phyloP scores from a whole-genome alignment of 2,797 vertebrate species.

The Enteromius radiatus region DNA sequence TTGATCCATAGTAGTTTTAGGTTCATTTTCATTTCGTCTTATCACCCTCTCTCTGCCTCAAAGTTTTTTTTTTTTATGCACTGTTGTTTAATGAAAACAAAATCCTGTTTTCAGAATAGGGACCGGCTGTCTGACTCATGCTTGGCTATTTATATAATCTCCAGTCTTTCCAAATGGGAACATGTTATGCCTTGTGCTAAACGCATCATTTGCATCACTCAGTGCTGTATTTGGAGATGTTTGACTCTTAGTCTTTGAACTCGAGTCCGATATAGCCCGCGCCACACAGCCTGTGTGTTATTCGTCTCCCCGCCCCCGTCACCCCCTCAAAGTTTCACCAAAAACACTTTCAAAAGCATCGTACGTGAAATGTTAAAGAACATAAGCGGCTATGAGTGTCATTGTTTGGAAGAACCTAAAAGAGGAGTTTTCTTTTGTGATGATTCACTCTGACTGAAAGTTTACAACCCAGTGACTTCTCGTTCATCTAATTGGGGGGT shows the following conservation, averaged over 20 bases:
- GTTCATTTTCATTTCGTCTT: conserved; percentile 27
- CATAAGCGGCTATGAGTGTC: conserved; percentile 43
- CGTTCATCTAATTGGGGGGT: conserved; percentile 49
- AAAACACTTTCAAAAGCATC: conserved; percentile 25
- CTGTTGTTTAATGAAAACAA: conserved; percentile 75
- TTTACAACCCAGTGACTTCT: conserved; percentile 49
- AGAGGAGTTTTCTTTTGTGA: conserved; percentile 48
- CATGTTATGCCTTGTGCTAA: conserved; percentile 73
- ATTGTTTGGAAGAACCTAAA: conserved; percentile 54
- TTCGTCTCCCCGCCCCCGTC: conserved; percentile 15
- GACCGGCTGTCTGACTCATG: conserved; percentile 78
- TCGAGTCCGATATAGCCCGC: conserved; percentile 32
- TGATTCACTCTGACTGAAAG: conserved; percentile 53
- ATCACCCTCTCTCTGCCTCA: not conserved
- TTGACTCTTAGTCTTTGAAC: conserved; percentile 60
- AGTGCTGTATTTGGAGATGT: conserved; percentile 60
- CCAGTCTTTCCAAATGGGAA: conserved; percentile 71
- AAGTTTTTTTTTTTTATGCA: conserved; percentile 30
- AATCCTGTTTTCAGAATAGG: conserved; percentile 74
- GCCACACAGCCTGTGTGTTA: conserved; percentile 28
- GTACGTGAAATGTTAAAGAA: conserved; percentile 36
- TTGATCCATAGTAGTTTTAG: conserved; percentile 61
- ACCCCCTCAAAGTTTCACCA: conserved; percentile 9
- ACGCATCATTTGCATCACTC: conserved; percentile 65
- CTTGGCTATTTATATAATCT: conserved; percentile 79